Evolutionary conservation across 1,140 invertebrate genomes (phyloP).

Genomic region (Drosophila bocki): DNA sequence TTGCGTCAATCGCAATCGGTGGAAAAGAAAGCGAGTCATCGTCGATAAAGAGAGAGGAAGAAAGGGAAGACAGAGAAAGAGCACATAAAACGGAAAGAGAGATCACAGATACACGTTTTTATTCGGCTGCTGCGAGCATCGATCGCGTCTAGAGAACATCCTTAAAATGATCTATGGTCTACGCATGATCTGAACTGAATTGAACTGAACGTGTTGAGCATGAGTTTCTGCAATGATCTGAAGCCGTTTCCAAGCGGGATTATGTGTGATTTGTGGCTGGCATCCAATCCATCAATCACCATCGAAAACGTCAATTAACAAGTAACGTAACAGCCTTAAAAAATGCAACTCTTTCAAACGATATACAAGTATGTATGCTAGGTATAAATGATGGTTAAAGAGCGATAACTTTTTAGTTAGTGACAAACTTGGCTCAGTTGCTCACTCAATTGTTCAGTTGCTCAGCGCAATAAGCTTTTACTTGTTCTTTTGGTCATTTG

Average conservation of each 20-base stretch:
- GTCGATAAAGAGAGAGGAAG: slow-evolving; percentile 48
- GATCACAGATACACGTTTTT: slow-evolving; percentile 80
- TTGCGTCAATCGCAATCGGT: slow-evolving; percentile 27
- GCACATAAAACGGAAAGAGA: slow-evolving; percentile 78
- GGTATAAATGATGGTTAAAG: slow-evolving; percentile 1
- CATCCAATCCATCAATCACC: slow-evolving; percentile 32
- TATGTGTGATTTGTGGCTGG: slow-evolving; percentile 26
- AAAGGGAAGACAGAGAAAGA: slow-evolving; percentile 58
- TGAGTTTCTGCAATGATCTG: slow-evolving; percentile 53
- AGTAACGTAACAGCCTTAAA: slow-evolving; percentile 36
- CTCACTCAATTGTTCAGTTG: neutral
- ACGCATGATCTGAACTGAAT: slow-evolving; percentile 33
- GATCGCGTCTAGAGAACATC: slow-evolving; percentile 56
- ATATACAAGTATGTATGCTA: slow-evolving; percentile 16
- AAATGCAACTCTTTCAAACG: slow-evolving; percentile 31
- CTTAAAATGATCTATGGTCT: slow-evolving; percentile 34
- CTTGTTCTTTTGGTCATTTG: neutral
- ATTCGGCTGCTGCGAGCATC: slow-evolving; percentile 55
- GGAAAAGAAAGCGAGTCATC: slow-evolving; percentile 38
- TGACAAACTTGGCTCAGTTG: neutral
- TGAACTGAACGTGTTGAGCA: slow-evolving; percentile 40
- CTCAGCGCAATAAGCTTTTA: neutral
- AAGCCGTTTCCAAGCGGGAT: slow-evolving; percentile 60
- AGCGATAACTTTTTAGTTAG: neutral
- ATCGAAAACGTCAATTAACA: slow-evolving; percentile 40